These are phyloP conservation scores for Oncorhynchus clarkii DNA, from an alignment of 2,113 vertebrate species.

Conservation along the genomic window DNA sequence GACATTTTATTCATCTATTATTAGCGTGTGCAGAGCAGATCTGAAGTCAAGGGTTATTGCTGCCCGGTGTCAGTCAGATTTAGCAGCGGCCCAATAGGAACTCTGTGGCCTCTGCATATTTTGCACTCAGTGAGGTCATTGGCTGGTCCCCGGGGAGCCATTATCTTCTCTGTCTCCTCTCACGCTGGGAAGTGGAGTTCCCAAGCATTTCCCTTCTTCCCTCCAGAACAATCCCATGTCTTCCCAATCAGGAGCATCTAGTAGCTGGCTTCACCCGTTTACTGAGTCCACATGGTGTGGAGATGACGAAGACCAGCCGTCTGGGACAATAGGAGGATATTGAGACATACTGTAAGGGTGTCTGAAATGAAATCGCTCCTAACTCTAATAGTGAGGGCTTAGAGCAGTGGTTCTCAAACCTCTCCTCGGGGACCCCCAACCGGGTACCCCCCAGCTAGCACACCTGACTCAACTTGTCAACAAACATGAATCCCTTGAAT, in stretches of 20 bases:
- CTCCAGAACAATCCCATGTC: constrained; percentile 74
- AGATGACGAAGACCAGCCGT: constrained; percentile 83
- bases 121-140: constrained; percentile 88
- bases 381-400: constrained; percentile 43
- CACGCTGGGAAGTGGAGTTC: constrained; percentile 91
- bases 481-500: too few species aligned
- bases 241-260: constrained; percentile 77
- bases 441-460: too few species aligned
- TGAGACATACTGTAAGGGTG: constrained; percentile 80
- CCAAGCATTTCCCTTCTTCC: constrained; percentile 90
- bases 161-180: constrained; percentile 90
- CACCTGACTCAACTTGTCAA: too few species aligned
- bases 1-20: constrained; percentile 56
- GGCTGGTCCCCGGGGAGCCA: constrained; percentile 83
- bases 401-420: too few species aligned
- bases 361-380: constrained; percentile 80
- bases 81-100: constrained; percentile 72
- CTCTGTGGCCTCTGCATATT: constrained; percentile 93
- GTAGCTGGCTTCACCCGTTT: constrained; percentile 70
- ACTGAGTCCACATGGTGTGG: constrained; percentile 65
- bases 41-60: constrained; percentile 69
- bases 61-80: constrained; percentile 79
- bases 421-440: too few species aligned
- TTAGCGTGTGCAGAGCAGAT: constrained; percentile 48
- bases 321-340: constrained; percentile 98